These are phyloP conservation scores for Leptosomus discolor DNA, from an alignment of 2,113 vertebrate genomes.

Conservation along the genomic window DNA sequence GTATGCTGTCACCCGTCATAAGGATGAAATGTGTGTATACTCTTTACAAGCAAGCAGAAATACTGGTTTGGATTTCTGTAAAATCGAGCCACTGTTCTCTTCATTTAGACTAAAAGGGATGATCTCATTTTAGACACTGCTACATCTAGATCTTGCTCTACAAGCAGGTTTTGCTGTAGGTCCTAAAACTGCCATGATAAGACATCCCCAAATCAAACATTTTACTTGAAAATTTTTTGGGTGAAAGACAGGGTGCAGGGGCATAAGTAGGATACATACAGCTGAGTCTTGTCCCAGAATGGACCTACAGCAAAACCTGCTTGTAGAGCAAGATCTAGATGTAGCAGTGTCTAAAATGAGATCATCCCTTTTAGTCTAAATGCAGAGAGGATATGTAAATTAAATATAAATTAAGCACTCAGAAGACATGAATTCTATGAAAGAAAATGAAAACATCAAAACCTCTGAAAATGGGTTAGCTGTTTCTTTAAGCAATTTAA, in stretches of 20 bases:
- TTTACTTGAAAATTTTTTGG: no score
- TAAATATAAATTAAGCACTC: background rate
- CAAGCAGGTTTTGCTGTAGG: background rate
- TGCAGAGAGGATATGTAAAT: background rate
- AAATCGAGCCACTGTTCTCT: background rate
- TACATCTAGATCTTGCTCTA: background rate
- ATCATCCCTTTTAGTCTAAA: background rate
- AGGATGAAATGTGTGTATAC: background rate
- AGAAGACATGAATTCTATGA: background rate
- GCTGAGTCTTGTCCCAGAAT: background rate
- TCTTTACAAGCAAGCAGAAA: background rate
- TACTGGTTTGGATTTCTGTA: background rate
- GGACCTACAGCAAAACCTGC: background rate
- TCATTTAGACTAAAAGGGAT: background rate
- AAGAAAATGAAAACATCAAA: background rate
- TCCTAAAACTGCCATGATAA: no score
- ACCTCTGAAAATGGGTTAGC: constrained; percentile 37
- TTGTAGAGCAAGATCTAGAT: background rate
- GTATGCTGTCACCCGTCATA: rapidly evolving
- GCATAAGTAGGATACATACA: background rate
- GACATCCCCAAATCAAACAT: no score
- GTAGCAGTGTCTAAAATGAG: background rate
- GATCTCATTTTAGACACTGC: background rate
- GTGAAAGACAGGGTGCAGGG: background rate
- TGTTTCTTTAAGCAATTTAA: constrained; percentile 41